Evolutionary conservation across 2,113 vertebrate species (phyloP).

Genomic region (Suricata suricatta): DNA sequence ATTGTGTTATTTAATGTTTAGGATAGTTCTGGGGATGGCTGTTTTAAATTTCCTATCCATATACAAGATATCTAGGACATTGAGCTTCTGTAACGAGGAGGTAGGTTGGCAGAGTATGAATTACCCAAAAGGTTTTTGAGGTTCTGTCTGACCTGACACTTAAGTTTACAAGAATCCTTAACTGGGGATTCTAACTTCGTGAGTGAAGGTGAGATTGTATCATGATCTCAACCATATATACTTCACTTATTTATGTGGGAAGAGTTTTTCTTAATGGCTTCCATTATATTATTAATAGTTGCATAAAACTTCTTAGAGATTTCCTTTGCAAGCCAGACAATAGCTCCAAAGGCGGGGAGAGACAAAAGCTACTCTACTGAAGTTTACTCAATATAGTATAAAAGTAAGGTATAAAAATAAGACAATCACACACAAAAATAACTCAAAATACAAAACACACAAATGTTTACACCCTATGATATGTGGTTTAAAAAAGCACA

Average conservation of each 20-base stretch:
- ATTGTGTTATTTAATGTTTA: background rate
- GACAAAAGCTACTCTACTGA: background rate
- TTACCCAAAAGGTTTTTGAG: background rate
- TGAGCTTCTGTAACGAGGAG: background rate
- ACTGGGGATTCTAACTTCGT: background rate
- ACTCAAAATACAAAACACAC: background rate
- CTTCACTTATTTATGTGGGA: background rate
- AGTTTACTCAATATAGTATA: background rate
- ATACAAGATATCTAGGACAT: background rate
- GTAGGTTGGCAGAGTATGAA: background rate
- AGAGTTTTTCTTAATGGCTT: background rate
- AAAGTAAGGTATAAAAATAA: background rate
- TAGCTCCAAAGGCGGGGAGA: background rate
- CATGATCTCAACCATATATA: background rate
- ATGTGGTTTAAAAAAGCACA: background rate
- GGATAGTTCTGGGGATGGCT: background rate
- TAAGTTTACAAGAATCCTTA: background rate
- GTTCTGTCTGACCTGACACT: background rate
- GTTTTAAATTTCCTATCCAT: background rate
- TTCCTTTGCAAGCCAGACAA: background rate
- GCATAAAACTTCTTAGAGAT: background rate
- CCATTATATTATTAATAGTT: background rate
- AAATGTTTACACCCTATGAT: background rate
- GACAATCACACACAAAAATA: background rate
- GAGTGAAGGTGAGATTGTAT: background rate